Base-by-base conservation (phyloP, 2,797 vertebrate genomes). In the Philypnodon macrostomus region DNA sequence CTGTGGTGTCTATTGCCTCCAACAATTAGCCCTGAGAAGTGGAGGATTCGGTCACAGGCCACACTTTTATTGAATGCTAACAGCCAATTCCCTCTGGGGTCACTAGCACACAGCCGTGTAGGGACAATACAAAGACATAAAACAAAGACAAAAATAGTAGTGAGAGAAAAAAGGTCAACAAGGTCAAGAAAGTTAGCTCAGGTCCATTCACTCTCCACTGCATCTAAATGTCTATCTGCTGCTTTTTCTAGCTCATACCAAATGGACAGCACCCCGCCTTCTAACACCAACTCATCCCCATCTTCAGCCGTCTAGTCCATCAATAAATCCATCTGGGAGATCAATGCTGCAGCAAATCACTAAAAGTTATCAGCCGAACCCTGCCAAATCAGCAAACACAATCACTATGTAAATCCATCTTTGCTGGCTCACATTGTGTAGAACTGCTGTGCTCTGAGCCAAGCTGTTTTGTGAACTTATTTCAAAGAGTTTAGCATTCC, bases 351-450 rank as follows among this genome's bases (percentile, higher is more conserved):
- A 73, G 85, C 75, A 62, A 87, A 91, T 91, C 88, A 85, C 87
- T 91, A 89, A 89, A 89, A 91, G 80, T 90, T 89, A 91, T 92
- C 89, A 88, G 88, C 88, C 80, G 83, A 88, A 88, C 83, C 61
- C 81, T 83, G 80, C 79, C 84, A 83, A 89, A 89, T 91, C 89
- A 89, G 86, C 88, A 89, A 87, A 88, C 86, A 89, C 86, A 90
- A 89, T 92, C 87, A 90, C 87, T 90, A 90, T 88, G 83, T 84
- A 89, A 90, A 90, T 92, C 85, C 86, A 90, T 90, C 87, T 84
- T 84, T 77, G 75, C 73, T 73, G 23, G 47, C 62, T 44, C 4
- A 55, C 54, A 60, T 45, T 46, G 54, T 61, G 40, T 58, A 63
- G 40, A 53, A 13, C 18, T 2, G 38, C 53, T 45, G 33, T 36